phyloP scores from a whole-genome alignment of 1,140 invertebrate genomes.

The Microplitis demolitor region DNA sequence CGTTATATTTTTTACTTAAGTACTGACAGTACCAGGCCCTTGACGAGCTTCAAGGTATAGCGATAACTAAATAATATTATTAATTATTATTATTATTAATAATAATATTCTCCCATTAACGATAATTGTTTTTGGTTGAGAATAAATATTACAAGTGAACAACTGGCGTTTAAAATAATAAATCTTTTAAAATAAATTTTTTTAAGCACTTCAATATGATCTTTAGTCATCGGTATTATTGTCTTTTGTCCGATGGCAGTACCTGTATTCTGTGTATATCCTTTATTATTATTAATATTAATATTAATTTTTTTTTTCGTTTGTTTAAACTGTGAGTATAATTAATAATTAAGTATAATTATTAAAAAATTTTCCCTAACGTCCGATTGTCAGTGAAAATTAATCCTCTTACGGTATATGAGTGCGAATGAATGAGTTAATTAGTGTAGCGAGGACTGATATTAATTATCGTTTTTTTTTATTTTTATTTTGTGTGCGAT shows the following conservation, averaged over 20 bases:
- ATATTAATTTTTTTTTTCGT: background rate
- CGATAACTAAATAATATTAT: background rate
- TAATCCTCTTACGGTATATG: background rate
- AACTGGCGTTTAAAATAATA: background rate
- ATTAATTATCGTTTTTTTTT: background rate
- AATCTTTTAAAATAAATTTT: background rate
- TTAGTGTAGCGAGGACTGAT: background rate
- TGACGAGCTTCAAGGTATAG: background rate
- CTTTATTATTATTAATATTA: constrained; percentile 37
- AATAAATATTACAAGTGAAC: background rate
- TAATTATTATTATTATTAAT: background rate
- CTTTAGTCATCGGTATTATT: constrained; percentile 40
- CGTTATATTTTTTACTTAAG: no score
- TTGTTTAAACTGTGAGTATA: constrained; percentile 44
- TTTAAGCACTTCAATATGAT: background rate
- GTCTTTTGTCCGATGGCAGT: constrained; percentile 39
- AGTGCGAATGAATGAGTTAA: background rate
- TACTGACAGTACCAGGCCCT: background rate
- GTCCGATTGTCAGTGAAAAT: background rate
- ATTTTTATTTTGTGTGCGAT: background rate
- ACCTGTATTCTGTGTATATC: constrained; percentile 53
- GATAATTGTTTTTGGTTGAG: background rate
- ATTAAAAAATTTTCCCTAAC: constrained; percentile 36
- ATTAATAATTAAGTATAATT: constrained; percentile 11
- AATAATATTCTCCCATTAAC: background rate